Base-by-base conservation (phyloP, 2,113 vertebrate species). In the Pteruthius melanotis region DNA sequence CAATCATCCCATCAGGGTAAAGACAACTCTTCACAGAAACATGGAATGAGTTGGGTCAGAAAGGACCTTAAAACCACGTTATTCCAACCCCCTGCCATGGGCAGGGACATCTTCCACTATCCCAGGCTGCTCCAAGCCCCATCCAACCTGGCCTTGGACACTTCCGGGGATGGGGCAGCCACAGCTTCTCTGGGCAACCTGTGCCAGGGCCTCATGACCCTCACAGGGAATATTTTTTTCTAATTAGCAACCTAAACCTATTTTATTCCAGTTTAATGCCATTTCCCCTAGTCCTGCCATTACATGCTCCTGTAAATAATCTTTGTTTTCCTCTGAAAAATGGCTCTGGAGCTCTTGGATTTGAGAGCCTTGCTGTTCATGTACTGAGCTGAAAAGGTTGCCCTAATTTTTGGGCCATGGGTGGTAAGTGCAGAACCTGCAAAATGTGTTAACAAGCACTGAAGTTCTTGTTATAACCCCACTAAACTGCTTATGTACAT, bases 81-180 rank as follows among this genome's bases (percentile, higher is more conserved):
- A 10, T n/a, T 26, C 61, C 53, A 30, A 1, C 0, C 8, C 9
- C 9, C 33, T 53, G 11, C 61, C 39, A 22, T 15, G 11, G 39
- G 2, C 21, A 89, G 33, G 39, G 20, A 40, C n/a, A 68, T 6
- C 2, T 61, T 35, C n/a, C n/a, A 47, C 6, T 31, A 9, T 5
- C 3, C n/a, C 70, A 42, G 54, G 4, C 4, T 76, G 16, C 21
- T 61, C 39, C 24, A 47, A 9, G 11, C 14, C 6, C 16, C 2
- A 1, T 40, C 61, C 61, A 53, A 1, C 6, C 30, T 49, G 63
- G 21, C 4, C 8, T 31, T 45, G 52, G 0, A 39, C 33, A n/a
- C 23, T 59, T 26, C 13, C 28, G 66, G 45, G 37, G 7, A 28
- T 39, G 44, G 10, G 13, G 10, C 52, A 74, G 3, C 44, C 60